Evolutionary conservation across 2,888 invertebrate genomes (phyloP).

Genomic region (Yponomeuta cagnagella): DNA sequence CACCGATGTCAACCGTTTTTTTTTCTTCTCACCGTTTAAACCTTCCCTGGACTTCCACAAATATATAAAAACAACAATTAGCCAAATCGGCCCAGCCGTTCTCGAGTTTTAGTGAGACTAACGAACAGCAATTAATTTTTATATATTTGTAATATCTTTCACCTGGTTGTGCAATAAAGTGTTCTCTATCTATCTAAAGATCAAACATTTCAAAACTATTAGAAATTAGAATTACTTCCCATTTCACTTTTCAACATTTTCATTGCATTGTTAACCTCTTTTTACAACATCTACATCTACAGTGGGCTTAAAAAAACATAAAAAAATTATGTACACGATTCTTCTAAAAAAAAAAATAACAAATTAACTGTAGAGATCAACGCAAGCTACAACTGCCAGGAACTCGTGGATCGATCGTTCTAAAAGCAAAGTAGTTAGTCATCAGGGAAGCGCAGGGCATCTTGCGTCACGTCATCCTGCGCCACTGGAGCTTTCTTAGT

Average conservation of each 20-base stretch:
- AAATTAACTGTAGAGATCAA: background rate
- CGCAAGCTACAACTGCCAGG: conserved; percentile 1
- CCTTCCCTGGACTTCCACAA: too few species aligned
- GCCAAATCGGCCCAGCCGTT: too few species aligned
- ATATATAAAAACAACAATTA: too few species aligned
- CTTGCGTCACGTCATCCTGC: conserved; percentile 18
- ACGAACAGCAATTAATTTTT: too few species aligned
- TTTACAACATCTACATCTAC: conserved; percentile 2
- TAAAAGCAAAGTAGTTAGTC: conserved; percentile 31
- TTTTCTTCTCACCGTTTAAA: too few species aligned
- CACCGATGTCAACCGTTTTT: too few species aligned
- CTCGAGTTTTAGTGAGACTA: too few species aligned
- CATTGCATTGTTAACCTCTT: background rate
- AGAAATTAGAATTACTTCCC: background rate
- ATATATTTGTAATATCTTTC: too few species aligned
- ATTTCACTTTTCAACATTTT: background rate
- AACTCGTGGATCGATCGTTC: conserved; percentile 4
- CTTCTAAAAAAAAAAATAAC: background rate
- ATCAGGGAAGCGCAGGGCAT: conserved; percentile 41
- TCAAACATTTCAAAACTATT: background rate
- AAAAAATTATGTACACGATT: background rate
- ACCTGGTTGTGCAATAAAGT: too few species aligned
- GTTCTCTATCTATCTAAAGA: too few species aligned
- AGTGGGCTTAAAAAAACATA: background rate
- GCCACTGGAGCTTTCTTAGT: conserved; percentile 26